Percentiles rank a stretch among this genome's conserved stretches.
Conservation (phyloP, 2,797 vertebrate species). For the Petrocephalus schoutedeni region DNA sequence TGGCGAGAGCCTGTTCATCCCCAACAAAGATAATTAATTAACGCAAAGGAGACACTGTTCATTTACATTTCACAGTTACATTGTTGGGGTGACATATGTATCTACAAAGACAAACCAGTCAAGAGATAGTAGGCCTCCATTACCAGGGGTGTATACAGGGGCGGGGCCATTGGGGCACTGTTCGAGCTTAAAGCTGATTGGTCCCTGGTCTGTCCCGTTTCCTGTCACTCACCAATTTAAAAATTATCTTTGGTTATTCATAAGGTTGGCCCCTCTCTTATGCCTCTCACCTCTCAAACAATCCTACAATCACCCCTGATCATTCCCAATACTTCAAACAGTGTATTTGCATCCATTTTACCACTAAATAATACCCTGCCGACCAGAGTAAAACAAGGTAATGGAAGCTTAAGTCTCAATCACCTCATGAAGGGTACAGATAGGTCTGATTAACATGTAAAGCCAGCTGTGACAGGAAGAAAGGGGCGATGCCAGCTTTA, state of each 20-base stretch:
- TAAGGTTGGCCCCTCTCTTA: not conserved
- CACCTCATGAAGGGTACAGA: not conserved
- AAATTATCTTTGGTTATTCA: not conserved
- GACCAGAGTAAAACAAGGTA: not conserved
- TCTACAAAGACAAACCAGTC: not conserved
- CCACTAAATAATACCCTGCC: not conserved
- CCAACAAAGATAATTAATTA: not conserved
- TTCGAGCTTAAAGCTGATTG: not conserved
- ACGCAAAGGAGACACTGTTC: not conserved
- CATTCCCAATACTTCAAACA: not conserved
- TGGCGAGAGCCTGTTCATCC: not conserved
- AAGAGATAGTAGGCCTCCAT: not conserved
- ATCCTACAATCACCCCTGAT: not conserved
- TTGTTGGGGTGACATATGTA: not conserved
- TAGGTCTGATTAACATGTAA: conserved; percentile 12
- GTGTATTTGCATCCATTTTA: not conserved
- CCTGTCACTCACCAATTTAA: not conserved
- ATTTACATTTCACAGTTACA: not conserved
- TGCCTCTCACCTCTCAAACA: not conserved
- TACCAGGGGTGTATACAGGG: not conserved
- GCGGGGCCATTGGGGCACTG: not conserved
- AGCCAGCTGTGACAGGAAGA: not conserved
- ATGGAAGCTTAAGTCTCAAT: not conserved
- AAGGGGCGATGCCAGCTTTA: not conserved
- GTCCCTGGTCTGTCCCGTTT: not conserved